Base-by-base conservation (phyloP, 2,113 vertebrate species). In the Nansenia antarctica region DNA sequence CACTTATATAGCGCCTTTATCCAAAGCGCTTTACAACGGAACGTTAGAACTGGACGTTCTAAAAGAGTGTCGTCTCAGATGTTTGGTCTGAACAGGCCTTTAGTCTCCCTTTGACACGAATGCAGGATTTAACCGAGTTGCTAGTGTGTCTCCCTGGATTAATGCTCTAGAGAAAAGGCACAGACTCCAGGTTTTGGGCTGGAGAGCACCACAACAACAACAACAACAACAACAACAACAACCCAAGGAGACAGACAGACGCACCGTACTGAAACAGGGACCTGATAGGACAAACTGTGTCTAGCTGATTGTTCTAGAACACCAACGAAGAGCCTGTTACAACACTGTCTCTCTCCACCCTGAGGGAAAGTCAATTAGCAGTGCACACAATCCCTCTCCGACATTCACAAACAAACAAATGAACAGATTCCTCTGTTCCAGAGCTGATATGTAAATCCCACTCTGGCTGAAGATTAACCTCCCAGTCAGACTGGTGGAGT, bases 81-180 rank as follows among this genome's bases (percentile, higher is more conserved):
- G n/a, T n/a, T n/a, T n/a, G n/a, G n/a, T 42, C 39, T 42, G 39
- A 11, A 42, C 39, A 42, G 39, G 55, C n/a, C n/a, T n/a, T n/a
- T n/a, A 49, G 32, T 55, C 30, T 62, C 60, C 35, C 57, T 35
- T 1, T 29, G 74, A 78, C 74, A 73, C 58, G 61, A 39, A 18
- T 0, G 0, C 1, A 22, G 64, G 45, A 77, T 67, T 72, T 67
- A 78, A 0, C 34, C 59, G 1, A 24, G 52, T 49, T 49, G n/a
- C 45, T 20, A 5, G 20, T 15, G 20, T 49, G n/a, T 22, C 20
- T 49, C 54, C 27, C 54, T 29, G 27, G 54, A 57, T 49, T 49
- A 0, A 57, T 5, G 14, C 54, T 14, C 12, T 12, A 3, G 54
- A 15, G 54, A 57, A 15, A 3, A 57, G 5, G 15, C 26, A 15